A percentile compares a stretch with the other conserved stretches of the same genome.
phyloP scores from a whole-genome alignment of 2,888 invertebrate genomes.

The Belgica antarctica region DNA sequence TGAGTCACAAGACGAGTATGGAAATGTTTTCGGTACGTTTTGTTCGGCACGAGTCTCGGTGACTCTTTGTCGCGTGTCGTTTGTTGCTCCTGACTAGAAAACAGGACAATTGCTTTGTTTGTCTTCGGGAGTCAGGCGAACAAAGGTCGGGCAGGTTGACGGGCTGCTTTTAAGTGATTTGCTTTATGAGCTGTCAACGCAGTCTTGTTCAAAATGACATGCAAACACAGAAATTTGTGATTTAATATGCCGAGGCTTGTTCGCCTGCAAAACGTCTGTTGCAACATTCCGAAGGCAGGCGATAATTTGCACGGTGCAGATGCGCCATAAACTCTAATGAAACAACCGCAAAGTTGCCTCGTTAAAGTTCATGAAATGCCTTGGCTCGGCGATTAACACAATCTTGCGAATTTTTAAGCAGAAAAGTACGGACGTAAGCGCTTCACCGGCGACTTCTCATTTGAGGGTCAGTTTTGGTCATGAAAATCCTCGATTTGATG shows the following conservation, averaged over 20 bases:
- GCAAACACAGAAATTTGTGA: neutral
- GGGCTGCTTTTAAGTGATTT: neutral
- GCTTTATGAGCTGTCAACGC: conserved; percentile 1
- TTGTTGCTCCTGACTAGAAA: neutral
- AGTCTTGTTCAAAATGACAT: neutral
- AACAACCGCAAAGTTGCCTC: neutral
- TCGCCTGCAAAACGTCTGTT: conserved; percentile 12
- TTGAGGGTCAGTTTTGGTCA: too few relatives aligned
- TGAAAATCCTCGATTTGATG: neutral
- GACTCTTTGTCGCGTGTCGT: conserved; percentile 23
- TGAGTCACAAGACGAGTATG: neutral
- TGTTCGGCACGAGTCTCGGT: conserved; percentile 15
- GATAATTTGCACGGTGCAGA: neutral
- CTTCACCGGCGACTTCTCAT: neutral
- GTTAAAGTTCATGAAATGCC: neutral
- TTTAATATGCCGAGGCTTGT: neutral
- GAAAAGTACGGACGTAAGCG: neutral
- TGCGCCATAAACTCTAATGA: neutral
- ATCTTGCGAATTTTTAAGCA: neutral
- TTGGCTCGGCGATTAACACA: neutral
- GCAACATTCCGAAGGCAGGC: neutral
- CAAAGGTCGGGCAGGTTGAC: conserved; percentile 2
- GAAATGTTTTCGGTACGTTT: neutral
- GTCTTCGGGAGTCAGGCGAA: neutral
- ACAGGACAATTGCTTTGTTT: conserved; percentile 15